phyloP scores from a whole-genome alignment of 2,888 invertebrate genomes.

The Acrobasis repandana region DNA sequence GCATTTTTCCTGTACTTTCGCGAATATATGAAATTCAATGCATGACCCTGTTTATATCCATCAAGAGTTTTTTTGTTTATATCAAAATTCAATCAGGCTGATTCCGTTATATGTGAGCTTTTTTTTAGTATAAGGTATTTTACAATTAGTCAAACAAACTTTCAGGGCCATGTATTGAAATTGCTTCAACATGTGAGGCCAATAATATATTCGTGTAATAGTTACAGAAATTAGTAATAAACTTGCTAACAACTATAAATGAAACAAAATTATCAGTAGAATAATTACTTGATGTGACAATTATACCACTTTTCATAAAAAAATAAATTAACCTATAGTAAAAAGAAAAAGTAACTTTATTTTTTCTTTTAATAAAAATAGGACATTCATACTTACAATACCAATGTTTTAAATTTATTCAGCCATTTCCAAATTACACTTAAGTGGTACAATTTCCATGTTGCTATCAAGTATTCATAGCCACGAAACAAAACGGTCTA shows the following conservation, averaged over 20 bases:
- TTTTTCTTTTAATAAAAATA: no score
- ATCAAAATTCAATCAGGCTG: no score
- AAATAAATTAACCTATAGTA: not conserved
- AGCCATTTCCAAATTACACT: slow-evolving; percentile 43
- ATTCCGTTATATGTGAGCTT: no score
- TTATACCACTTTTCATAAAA: not conserved
- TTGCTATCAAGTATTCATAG: slow-evolving; percentile 44
- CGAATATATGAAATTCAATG: no score
- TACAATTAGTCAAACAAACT: no score
- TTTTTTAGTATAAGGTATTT: no score
- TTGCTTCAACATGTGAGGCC: not conserved
- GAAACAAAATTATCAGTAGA: not conserved
- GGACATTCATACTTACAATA: not conserved
- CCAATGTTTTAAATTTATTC: slow-evolving; percentile 25
- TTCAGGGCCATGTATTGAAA: no score
- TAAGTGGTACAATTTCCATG: slow-evolving; percentile 44
- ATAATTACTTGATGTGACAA: not conserved
- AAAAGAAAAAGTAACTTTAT: no score
- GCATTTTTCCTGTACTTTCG: no score
- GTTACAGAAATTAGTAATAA: not conserved
- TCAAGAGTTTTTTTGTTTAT: no score
- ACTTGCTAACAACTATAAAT: not conserved
- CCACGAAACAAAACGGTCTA: slow-evolving; percentile 36
- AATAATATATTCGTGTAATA: not conserved
- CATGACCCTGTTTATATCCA: no score